Percentiles rank a stretch among this genome's conserved stretches.
Conservation (phyloP, 2,888 invertebrate species). For the Acleris emargana region DNA sequence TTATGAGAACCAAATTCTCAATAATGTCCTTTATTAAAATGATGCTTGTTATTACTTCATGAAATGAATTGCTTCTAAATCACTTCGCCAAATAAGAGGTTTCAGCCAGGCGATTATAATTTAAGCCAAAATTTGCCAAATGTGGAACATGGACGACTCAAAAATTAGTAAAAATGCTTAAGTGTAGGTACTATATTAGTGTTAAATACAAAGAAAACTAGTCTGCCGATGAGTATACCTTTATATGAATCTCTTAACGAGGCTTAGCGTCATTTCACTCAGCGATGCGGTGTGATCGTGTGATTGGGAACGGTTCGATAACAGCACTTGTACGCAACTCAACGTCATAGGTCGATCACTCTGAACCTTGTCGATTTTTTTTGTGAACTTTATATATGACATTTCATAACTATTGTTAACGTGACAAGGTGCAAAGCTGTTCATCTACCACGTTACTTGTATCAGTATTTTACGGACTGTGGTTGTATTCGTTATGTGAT, state of each 20-base stretch:
- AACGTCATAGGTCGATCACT: no score
- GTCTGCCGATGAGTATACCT: conserved; percentile 45
- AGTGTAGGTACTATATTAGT: conserved; percentile 58
- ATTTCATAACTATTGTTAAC: no score
- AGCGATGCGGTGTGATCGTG: background rate
- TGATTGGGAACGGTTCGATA: background rate
- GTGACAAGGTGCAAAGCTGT: no score
- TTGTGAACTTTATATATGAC: no score
- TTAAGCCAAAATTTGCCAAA: conserved; percentile 82
- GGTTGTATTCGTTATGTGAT: conserved; percentile 36
- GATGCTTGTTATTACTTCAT: conserved; percentile 26
- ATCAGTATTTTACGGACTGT: conserved; percentile 24
- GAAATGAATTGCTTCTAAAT: conserved; percentile 32
- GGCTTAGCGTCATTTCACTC: conserved; percentile 22
- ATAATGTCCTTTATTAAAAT: conserved; percentile 44
- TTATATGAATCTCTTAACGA: conserved; percentile 14
- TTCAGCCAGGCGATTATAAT: conserved; percentile 58
- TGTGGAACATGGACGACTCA: conserved; percentile 57
- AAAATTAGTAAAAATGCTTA: conserved; percentile 58
- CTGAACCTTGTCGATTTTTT: no score
- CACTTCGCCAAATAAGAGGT: conserved; percentile 26
- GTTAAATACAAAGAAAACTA: conserved; percentile 48
- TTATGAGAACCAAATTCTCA: conserved; percentile 68
- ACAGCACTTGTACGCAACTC: no score
- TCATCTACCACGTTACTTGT: background rate